Evolutionary conservation across 2,797 vertebrate genomes (phyloP), one percentile per base, ranked within the genome.

Genomic region (Molossus alvarezi): DNA sequence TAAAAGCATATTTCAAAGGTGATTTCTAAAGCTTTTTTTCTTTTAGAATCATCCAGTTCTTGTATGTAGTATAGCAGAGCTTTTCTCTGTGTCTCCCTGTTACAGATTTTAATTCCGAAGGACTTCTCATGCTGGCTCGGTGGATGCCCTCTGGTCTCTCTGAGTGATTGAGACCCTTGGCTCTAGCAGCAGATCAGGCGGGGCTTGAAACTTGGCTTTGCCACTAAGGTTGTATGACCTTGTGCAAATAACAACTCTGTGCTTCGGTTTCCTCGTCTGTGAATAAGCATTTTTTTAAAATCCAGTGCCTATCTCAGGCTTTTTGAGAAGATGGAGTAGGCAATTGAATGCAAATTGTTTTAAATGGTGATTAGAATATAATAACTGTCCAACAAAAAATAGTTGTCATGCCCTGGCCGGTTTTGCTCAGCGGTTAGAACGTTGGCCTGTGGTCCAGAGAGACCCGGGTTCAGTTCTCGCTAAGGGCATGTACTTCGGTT

Each of bases 341-440:
- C 69, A 76, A 57, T 64, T 91, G 27, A 41, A 45, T 65, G 5
- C 27, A 71, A 96, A 84, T 48, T n/a, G 6, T 76, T 94, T 92
- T 67, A 55, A 92, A 53, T 25, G 13, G 9, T 89, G 33, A 89
- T 72, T 83, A 88, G 55, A 71, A 71, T 71, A 84, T 25, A 51
- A 75, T 73, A 69, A 90, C 64, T 91, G 4, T 27, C 23, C 60
- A 48, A 48, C 6, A 48, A 69, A 80, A 67, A 62, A 15, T 55
- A 73, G 25, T 48, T 13, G n/a, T 20, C 17, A 5, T 73, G 33
- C 33, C 33, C 33, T 33, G 33, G 33, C 3, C 3, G 33, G 33
- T 33, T 33, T 33, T 2, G 33, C 33, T 33, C 33, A 33, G 33
- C 33, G 33, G 33, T 33, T 33, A 33, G 33, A 33, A 33, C 33